Evolutionary conservation across 1,140 invertebrate genomes (phyloP).

Genomic region (Drosophila tropicalis): DNA sequence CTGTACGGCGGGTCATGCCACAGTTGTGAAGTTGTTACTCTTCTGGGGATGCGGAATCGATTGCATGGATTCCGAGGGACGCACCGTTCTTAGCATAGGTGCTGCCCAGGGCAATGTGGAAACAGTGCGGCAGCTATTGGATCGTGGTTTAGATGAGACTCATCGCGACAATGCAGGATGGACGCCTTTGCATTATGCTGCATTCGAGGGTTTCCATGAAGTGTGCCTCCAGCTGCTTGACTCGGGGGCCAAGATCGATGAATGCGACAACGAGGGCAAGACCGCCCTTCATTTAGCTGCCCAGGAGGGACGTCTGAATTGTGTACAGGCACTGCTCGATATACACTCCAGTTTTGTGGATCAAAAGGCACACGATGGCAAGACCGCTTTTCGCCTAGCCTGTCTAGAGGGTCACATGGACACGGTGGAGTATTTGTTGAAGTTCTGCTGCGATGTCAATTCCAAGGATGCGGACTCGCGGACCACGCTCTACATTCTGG

Average conservation of each 20-base stretch:
- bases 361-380: slow-evolving; percentile 95
- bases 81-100: slow-evolving; percentile 94
- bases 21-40: slow-evolving; percentile 90
- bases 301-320: slow-evolving; percentile 89
- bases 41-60: slow-evolving; percentile 96
- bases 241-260: slow-evolving; percentile 95
- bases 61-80: slow-evolving; percentile 94
- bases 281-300: slow-evolving; percentile 94
- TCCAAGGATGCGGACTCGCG: slow-evolving; percentile 96
- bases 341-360: slow-evolving; percentile 86
- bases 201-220: slow-evolving; percentile 95
- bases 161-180: slow-evolving; percentile 96
- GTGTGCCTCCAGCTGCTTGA: slow-evolving; percentile 94
- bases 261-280: slow-evolving; percentile 97
- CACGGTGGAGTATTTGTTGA: slow-evolving; percentile 89
- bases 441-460: slow-evolving; percentile 93
- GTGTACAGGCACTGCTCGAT: slow-evolving; percentile 76
- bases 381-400: slow-evolving; percentile 92
- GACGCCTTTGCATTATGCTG: slow-evolving; percentile 96
- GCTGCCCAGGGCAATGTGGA: slow-evolving; percentile 93
- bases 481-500: slow-evolving; percentile 95
- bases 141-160: slow-evolving; percentile 95
- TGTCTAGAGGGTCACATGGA: slow-evolving; percentile 88
- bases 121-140: slow-evolving; percentile 94
- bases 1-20: slow-evolving; percentile 93